A percentile compares a stretch with the other conserved stretches of the same genome.
These are phyloP conservation scores for Whitmania pigra DNA, from an alignment of 1,140 invertebrate species.

Conservation along the genomic window DNA sequence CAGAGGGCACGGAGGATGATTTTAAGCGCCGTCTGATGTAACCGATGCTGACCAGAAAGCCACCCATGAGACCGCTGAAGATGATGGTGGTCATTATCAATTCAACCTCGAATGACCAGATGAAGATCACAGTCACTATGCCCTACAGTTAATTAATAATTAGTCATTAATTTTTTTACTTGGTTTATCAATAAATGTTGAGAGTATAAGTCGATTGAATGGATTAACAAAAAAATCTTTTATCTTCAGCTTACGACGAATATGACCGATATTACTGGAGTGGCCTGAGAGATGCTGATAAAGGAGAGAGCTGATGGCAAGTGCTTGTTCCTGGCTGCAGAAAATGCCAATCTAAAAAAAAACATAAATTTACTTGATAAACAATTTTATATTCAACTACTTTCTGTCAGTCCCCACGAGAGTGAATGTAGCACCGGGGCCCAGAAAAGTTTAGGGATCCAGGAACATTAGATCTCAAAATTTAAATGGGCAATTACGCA, in stretches of 20 bases:
- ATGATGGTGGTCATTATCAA: not conserved
- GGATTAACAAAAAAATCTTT: not conserved
- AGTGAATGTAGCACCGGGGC: too few species aligned
- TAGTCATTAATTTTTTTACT: too few species aligned
- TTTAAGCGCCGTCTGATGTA: not conserved
- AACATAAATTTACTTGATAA: not conserved
- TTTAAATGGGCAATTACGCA: too few species aligned
- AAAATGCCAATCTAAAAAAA: constrained; percentile 19
- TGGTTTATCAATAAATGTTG: not conserved
- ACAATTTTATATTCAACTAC: not conserved
- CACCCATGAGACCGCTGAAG: not conserved
- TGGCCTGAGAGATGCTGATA: constrained; percentile 11
- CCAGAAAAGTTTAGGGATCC: too few species aligned
- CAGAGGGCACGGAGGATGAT: not conserved
- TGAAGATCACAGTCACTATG: not conserved
- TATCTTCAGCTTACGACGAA: constrained; percentile 2
- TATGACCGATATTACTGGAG: constrained; percentile 14
- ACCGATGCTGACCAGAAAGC: not conserved
- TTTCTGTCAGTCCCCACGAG: too few species aligned
- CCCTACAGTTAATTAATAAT: too few species aligned
- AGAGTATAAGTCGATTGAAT: too few species aligned
- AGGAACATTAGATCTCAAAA: too few species aligned
- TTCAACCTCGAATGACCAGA: not conserved
- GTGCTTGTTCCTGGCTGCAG: constrained; percentile 15
- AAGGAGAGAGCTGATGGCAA: constrained; percentile 6